Evolutionary conservation across 92 coral and sea anemone genomes (phyloP), one percentile per base, ranked within the genome.

Genomic region (Ricordea florida): DNA sequence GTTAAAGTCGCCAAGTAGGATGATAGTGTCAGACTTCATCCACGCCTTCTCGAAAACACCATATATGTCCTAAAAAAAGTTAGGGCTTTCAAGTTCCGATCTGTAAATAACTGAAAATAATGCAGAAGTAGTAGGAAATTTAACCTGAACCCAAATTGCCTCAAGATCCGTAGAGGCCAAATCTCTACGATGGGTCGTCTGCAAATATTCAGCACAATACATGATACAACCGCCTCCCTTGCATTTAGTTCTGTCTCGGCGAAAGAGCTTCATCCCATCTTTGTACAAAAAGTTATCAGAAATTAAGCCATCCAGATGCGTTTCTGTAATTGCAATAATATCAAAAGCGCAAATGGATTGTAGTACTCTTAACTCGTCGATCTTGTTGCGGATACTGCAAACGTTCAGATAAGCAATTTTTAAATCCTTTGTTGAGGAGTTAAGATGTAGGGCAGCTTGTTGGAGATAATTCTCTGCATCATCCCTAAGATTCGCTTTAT

Each of bases 181-280:
- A 15, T 17, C 59, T 26, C 28, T 51, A 7, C 58, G 31, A 17
- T 22, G 58, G 9, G 28, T 51, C 13, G n/a, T 2, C 25, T 31
- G 17, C 46, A 56, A 66, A 37, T 83, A 69, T 68, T 76, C 84
- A 18, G 78, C 72, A 49, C 3, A 69, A 20, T 50, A 85, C 32
- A 79, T 32, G 9, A 76, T n/a, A 26, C 76, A 65, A 10, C 83
- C 76, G 9, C 78, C 78, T 27, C 78, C 85, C 33, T 79, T 79
- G 58, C 56, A 36, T 23, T 41, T 47, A 6, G 7, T 66, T 29
- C 78, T 26, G 59, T 79, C 85, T 20, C 50, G 27, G 11, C 84
- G 40, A 35, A 36, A 16, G 1, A 68, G 13, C 48, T 79, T 79
- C 55, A 80, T 59, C 10, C 80, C 74, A 21, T 70, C 66, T 3